Conservation (phyloP, 1,140 invertebrate genomes). For the Aphis craccivora region DNA sequence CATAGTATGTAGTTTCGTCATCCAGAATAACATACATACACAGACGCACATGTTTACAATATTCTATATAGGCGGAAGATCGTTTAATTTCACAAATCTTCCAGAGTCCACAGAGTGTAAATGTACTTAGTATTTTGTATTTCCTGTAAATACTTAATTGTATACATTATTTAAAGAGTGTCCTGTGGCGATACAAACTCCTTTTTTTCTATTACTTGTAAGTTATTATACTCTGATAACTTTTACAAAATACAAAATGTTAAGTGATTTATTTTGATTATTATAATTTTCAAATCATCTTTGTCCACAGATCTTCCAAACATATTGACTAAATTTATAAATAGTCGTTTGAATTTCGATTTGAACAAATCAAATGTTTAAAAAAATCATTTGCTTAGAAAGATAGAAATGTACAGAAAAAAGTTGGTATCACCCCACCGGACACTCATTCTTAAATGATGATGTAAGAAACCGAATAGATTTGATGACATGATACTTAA, state of each 20-base stretch:
- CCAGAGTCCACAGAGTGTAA: not conserved
- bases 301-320: too few relatives aligned
- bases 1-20: not conserved
- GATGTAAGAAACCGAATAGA: not conserved
- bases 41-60: not conserved
- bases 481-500: not conserved
- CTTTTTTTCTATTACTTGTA: not conserved
- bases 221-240: too few relatives aligned
- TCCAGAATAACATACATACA: not conserved
- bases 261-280: too few relatives aligned
- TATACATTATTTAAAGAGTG: not conserved
- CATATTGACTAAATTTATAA: too few relatives aligned
- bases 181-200: not conserved
- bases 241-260: too few relatives aligned
- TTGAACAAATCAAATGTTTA: too few relatives aligned
- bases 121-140: too few relatives aligned
- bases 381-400: too few relatives aligned
- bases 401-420: too few relatives aligned
- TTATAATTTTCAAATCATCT: too few relatives aligned
- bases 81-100: not conserved
- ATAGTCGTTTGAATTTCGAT: too few relatives aligned
- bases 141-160: not conserved
- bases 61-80: not conserved
- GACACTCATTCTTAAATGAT: not conserved
- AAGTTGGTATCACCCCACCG: not conserved